A percentile compares a stretch with the other conserved stretches of the same genome.
Evolutionary conservation across 1,140 invertebrate species (phyloP).

Genomic region (Platyscapa corneri): DNA sequence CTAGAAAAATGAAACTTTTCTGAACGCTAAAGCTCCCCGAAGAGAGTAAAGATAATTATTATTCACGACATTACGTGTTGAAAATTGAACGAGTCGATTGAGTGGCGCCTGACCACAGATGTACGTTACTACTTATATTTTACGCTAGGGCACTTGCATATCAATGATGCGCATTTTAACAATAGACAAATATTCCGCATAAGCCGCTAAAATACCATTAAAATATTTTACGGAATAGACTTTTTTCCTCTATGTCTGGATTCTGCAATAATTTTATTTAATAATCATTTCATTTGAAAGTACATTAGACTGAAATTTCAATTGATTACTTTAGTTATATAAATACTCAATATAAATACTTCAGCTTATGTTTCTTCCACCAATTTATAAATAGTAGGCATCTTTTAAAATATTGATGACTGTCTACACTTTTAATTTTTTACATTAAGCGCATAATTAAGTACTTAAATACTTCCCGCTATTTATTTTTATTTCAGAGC

Average conservation of each 20-base stretch:
- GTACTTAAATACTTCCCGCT: background rate
- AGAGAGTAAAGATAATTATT: slow-evolving; percentile 44
- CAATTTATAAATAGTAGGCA: background rate
- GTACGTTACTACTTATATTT: slow-evolving; percentile 20
- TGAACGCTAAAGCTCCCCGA: slow-evolving; percentile 10
- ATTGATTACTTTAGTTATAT: background rate
- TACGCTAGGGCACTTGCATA: background rate
- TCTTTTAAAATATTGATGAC: background rate
- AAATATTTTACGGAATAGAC: background rate
- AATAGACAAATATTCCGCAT: background rate
- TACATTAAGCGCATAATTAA: no score
- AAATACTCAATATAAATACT: background rate
- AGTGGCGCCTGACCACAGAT: slow-evolving; percentile 3
- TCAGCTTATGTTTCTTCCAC: background rate
- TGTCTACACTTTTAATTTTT: background rate
- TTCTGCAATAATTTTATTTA: background rate
- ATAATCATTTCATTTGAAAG: background rate
- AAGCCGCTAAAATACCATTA: background rate
- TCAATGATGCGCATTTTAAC: background rate
- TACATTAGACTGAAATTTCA: background rate
- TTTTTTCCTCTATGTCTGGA: background rate
- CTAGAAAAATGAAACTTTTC: slow-evolving; percentile 36
- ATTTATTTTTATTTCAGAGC: background rate
- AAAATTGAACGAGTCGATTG: slow-evolving; percentile 41
- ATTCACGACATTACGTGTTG: slow-evolving; percentile 45